Conservation (phyloP, 37 sponge, comb jelly and placozoan genomes). For the Corticium candelabrum region DNA sequence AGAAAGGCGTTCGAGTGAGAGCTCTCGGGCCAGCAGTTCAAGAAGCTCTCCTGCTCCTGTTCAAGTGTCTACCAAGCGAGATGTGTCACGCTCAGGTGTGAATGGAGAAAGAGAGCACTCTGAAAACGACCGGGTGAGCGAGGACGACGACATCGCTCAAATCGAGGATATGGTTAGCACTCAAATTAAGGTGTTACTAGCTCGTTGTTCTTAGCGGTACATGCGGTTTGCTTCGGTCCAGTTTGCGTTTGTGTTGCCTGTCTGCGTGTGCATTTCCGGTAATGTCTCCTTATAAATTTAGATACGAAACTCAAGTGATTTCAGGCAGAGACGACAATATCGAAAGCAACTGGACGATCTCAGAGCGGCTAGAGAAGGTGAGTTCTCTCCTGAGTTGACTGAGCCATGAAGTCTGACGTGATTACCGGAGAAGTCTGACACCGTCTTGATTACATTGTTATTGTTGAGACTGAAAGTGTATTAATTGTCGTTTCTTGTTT, state of each 20-base stretch:
- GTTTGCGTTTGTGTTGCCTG: neutral
- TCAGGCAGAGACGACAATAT: neutral
- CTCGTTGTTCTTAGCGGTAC: too few species aligned
- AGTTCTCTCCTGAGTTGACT: too few species aligned
- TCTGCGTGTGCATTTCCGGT: neutral
- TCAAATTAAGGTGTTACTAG: too few species aligned
- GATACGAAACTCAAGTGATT: neutral
- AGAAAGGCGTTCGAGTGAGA: neutral
- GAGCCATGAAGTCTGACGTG: too few species aligned
- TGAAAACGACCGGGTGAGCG: neutral
- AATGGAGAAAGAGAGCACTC: neutral
- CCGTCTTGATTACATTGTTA: too few species aligned
- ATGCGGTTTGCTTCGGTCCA: neutral
- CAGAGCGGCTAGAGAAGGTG: neutral
- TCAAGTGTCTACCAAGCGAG: neutral
- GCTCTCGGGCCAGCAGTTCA: neutral
- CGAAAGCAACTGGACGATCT: neutral
- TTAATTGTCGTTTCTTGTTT: too few species aligned
- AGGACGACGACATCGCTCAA: neutral
- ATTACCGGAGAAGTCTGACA: too few species aligned
- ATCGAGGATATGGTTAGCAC: neutral
- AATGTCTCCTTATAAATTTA: neutral
- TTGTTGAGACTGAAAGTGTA: too few species aligned
- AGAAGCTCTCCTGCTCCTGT: neutral
- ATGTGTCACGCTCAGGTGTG: neutral